phyloP scores from a whole-genome alignment of 2,888 invertebrate species.

The Sympetrum striolatum region DNA sequence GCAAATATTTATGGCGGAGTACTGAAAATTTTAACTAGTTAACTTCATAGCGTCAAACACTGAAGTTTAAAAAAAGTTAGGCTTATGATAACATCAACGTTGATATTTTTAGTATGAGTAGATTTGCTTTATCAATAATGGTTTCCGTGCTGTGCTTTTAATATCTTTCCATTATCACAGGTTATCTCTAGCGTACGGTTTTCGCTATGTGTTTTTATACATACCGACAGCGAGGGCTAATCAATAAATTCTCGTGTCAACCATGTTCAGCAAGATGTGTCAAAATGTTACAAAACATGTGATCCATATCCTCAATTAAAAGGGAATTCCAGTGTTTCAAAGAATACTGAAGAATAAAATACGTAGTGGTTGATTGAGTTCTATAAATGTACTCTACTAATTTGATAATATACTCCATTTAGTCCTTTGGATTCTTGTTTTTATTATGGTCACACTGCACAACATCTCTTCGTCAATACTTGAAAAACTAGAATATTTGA shows the following conservation, averaged over 20 bases:
- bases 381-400: background rate
- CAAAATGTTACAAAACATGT: background rate
- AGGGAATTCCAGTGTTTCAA: background rate
- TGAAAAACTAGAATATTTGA: background rate
- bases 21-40: too few species aligned
- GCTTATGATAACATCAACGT: too few species aligned
- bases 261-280: conserved; percentile 5
- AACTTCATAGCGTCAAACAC: too few species aligned
- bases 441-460: conserved; percentile 28
- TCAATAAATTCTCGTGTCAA: conserved; percentile 28
- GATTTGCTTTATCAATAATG: too few species aligned
- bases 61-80: too few species aligned
- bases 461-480: conserved; percentile 8
- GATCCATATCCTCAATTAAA: background rate
- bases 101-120: too few species aligned
- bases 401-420: background rate
- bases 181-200: background rate
- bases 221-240: background rate
- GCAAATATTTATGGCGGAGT: too few species aligned
- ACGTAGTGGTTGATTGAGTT: background rate
- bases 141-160: too few species aligned
- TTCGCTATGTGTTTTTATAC: background rate
- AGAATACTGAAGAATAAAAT: background rate
- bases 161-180: too few species aligned
- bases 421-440: background rate